phyloP scores from a whole-genome alignment of 2,888 invertebrate species.

The Aporophyla lueneburgensis region DNA sequence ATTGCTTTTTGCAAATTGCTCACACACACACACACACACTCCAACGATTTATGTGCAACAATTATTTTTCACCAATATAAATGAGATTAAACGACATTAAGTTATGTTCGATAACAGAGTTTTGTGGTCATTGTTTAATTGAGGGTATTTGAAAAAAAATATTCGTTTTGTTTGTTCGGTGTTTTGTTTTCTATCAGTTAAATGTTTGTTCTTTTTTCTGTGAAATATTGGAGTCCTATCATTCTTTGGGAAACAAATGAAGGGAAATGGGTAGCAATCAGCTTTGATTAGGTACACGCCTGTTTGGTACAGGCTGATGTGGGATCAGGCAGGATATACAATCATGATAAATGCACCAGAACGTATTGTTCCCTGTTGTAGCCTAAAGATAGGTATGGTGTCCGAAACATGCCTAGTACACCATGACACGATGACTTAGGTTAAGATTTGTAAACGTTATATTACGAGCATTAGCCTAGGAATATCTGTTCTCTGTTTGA shows the following conservation, averaged over 20 bases:
- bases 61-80: conserved; percentile 79
- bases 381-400: no score
- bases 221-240: conserved; percentile 28
- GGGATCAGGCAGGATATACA: background rate
- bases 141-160: conserved; percentile 48
- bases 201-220: conserved; percentile 18
- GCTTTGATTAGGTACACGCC: background rate
- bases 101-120: conserved; percentile 61
- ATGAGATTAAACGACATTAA: conserved; percentile 71
- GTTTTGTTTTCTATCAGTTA: conserved; percentile 33
- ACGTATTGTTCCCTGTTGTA: background rate
- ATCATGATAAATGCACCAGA: background rate
- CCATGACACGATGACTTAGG: no score
- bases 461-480: background rate
- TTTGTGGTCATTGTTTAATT: conserved; percentile 58
- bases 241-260: conserved; percentile 29
- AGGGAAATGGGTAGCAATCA: background rate
- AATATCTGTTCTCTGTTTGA: no score
- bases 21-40: conserved; percentile 72
- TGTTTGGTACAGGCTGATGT: background rate
- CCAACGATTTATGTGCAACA: conserved; percentile 80
- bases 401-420: background rate
- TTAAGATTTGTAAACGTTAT: background rate
- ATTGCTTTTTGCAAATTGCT: conserved; percentile 88
- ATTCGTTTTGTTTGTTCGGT: conserved; percentile 5